Conservation (phyloP, 2,888 invertebrate genomes). For the Eustalomyia histrio region DNA sequence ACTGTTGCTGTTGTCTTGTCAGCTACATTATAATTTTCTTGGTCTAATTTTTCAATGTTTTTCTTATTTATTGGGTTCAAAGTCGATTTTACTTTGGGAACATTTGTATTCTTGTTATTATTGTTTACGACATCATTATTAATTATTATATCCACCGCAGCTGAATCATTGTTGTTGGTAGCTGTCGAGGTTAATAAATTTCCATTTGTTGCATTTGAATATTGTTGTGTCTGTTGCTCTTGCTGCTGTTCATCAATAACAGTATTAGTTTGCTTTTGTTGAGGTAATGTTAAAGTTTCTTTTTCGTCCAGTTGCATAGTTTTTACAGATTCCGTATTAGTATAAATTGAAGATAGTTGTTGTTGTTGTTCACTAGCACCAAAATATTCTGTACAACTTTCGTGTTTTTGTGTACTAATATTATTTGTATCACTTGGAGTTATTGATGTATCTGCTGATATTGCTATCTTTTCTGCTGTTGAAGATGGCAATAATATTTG, state of each 20-base stretch:
- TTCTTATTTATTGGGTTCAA: slow-evolving; percentile 8
- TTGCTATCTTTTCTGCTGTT: neutral
- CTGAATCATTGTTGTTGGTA: neutral
- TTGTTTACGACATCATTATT: slow-evolving; percentile 36
- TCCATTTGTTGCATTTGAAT: slow-evolving; percentile 50
- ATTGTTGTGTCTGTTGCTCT: neutral
- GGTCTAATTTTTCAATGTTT: slow-evolving; percentile 28
- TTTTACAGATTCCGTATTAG: slow-evolving; percentile 31
- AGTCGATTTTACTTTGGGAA: slow-evolving; percentile 16
- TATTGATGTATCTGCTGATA: neutral
- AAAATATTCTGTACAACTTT: slow-evolving; percentile 22
- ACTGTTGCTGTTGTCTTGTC: neutral
- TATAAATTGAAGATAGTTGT: slow-evolving; percentile 11
- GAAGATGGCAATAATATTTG: slow-evolving; percentile 5
- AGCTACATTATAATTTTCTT: slow-evolving; percentile 41
- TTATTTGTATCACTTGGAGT: slow-evolving; percentile 31
- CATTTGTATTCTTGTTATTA: slow-evolving; percentile 42
- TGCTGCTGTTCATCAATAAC: slow-evolving; percentile 42
- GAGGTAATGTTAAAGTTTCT: slow-evolving; percentile 48
- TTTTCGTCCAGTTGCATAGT: slow-evolving; percentile 61
- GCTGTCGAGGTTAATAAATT: slow-evolving; percentile 50
- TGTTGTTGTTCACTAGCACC: slow-evolving; percentile 48
- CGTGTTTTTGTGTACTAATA: slow-evolving; percentile 20
- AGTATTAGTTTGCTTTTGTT: slow-evolving; percentile 39
- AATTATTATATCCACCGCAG: slow-evolving; percentile 18